Base-by-base conservation (phyloP, 2,797 vertebrate genomes). In the Tapera naevia region DNA sequence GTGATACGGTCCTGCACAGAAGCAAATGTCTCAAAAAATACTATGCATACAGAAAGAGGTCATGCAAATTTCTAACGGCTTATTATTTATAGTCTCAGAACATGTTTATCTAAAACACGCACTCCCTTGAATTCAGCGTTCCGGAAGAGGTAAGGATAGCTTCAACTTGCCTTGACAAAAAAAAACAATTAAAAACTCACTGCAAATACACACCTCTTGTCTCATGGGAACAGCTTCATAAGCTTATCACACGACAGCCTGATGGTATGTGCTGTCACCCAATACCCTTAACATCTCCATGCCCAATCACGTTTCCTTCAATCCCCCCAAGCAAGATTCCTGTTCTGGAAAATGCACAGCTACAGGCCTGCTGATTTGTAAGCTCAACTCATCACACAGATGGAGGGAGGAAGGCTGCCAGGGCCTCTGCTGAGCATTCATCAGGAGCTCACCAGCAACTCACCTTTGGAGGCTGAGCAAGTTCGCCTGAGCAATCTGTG, bases 371-470 rank as follows among this genome's bases (percentile, higher is more conserved):
- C 41, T 5, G 24, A 4, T 22, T 2, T 8, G 45, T 7, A n/a
- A 50, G 51, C 64, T 60, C 51, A 13, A 15, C 51, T 23, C 87
- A 37, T 5, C 25, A 25, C 72, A 18, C 72, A 43, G 76, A 37
- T 4, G 64, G 39, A 7, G 17, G 37, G 50, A 89, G 67, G 70
- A 84, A 51, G 30, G 85, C 27, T 93, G 93, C 94, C 89, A 92
- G 72, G 62, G 37, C 72, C 81, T 54, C 74, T 21, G 79, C 81
- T 19, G 89, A 73, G 94, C 60, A 7, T 4, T 67, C 64, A 27
- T 30, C 35, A 37, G 67, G 9, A 66, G 37, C 83, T 87, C 86
- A 62, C 45, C 21, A 1, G 60, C 64, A 83, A 8, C 81, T 61
- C 28, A 9, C 69, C 62, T 71, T 67, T 4, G 4, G 57, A 87